Evolutionary conservation across 2,888 invertebrate genomes (phyloP), one percentile per base, ranked within the genome.

Genomic region (Dryocosmus kuriphilus): DNA sequence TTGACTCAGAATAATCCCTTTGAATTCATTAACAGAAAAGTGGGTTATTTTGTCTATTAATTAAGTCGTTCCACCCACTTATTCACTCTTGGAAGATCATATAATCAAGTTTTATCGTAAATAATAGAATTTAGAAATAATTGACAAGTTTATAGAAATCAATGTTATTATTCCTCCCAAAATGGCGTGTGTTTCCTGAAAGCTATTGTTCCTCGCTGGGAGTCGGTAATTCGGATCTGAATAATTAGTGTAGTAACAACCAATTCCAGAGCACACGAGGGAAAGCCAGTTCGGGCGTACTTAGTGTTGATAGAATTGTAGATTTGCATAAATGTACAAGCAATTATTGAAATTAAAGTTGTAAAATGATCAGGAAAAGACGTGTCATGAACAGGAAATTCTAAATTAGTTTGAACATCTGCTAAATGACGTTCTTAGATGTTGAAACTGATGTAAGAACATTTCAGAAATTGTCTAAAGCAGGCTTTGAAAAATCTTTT

Each of bases 221-320:
- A 38, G 41, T 24, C 38, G 67, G 46, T 51, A 71, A 71, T 71
- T 71, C 51, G 51, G 46, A 71, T 71, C 30, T 71, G 71, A 51
- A 71, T 51, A 71, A 71, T 71, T 71, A 71, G 51, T 51, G 30
- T 32, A 67, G 46, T 67, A 67, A 67, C 67, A 67, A 46, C 67
- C 67, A 67, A 67, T 67, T 67, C 46, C 46, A 71, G 8, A 51
- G 51, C 46, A 51, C n/a, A 51, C n/a, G n/a, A 30, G 46, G 51
- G n/a, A 71, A 71, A 46, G 71, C 71, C n/a, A n/a, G 4, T 51
- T 51, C 71, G n/a, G n/a, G 46, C 9, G 51, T 71, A 71, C 51
- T 51, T 71, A 71, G 30, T 27, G 30, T 30, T 51, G 51, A 71
- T 71, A 51, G 51, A 51, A 30, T 30, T 46, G 27, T 71, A 30